phyloP scores from a whole-genome alignment of 2,888 invertebrate species.

The Octonoba sinensis region DNA sequence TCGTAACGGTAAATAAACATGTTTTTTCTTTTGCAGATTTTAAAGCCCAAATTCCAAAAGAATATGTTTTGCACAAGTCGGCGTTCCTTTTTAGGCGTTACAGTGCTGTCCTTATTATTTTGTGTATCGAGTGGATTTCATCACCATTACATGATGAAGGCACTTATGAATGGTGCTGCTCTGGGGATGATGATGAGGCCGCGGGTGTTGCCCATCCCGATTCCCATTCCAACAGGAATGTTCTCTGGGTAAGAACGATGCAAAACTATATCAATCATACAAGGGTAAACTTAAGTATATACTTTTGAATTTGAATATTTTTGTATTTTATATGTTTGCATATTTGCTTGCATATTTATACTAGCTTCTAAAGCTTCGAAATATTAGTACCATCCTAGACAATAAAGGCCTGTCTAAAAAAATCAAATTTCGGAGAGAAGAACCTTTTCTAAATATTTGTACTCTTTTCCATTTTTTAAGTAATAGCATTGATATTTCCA shows the following conservation, averaged over 20 bases:
- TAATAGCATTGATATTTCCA: too few species aligned
- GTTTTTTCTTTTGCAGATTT: too few species aligned
- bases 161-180: slow-evolving; percentile 41
- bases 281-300: background rate
- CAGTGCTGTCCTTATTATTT: slow-evolving; percentile 1
- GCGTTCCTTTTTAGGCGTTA: too few species aligned
- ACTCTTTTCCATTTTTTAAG: too few species aligned
- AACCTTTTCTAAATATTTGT: too few species aligned
- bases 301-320: background rate
- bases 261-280: background rate
- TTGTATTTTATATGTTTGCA: background rate
- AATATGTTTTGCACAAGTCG: too few species aligned
- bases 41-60: too few species aligned
- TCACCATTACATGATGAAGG: slow-evolving; percentile 41
- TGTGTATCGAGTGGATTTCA: slow-evolving; percentile 9
- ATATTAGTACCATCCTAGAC: too few species aligned
- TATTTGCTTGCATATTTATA: background rate
- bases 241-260: slow-evolving; percentile 36
- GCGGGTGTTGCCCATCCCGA: slow-evolving; percentile 43
- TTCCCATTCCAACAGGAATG: slow-evolving; percentile 34
- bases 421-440: too few species aligned
- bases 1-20: too few species aligned
- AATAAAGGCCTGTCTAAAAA: too few species aligned
- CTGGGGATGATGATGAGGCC: slow-evolving; percentile 56
- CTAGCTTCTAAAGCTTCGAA: too few species aligned